Conservation (phyloP, 1,140 invertebrate genomes). For the Drosophila cardini region DNA sequence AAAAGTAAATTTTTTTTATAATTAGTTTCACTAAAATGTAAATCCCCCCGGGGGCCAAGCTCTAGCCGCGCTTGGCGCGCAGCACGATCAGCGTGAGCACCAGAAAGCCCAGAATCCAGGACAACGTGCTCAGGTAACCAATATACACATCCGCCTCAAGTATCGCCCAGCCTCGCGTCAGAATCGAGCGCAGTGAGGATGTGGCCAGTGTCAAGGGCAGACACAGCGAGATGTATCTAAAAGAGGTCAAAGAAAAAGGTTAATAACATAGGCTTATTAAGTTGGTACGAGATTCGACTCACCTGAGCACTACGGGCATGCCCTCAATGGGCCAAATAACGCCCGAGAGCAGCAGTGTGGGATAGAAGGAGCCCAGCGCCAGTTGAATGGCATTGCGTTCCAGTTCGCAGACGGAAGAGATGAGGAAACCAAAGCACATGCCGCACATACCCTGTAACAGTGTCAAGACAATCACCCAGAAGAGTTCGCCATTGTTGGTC, state of each 20-base stretch:
- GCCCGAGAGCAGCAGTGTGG: constrained; percentile 94
- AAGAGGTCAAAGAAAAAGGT: not conserved
- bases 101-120: constrained; percentile 95
- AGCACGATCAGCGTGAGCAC: constrained; percentile 92
- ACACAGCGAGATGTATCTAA: constrained; percentile 90
- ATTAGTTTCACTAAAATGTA: constrained; percentile 46
- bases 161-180: constrained; percentile 95
- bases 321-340: constrained; percentile 95
- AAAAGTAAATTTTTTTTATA: constrained; percentile 55
- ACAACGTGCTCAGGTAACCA: constrained; percentile 94
- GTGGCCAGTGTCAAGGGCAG: constrained; percentile 96
- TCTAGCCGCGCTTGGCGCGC: constrained; percentile 90
- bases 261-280: not conserved
- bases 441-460: constrained; percentile 95
- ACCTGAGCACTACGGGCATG: constrained; percentile 93
- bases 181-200: constrained; percentile 93
- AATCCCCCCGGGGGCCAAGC: not conserved
- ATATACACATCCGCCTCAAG: constrained; percentile 93
- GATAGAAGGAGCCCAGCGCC: constrained; percentile 97
- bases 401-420: constrained; percentile 95
- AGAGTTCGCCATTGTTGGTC: constrained; percentile 93
- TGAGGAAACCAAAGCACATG: constrained; percentile 98
- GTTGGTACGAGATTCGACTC: not conserved
- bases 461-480: constrained; percentile 93
- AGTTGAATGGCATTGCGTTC: constrained; percentile 97